Evolutionary conservation across 1,140 invertebrate species (phyloP), one percentile per base, ranked within the genome.

Genomic region (Drosophila mojavensis): DNA sequence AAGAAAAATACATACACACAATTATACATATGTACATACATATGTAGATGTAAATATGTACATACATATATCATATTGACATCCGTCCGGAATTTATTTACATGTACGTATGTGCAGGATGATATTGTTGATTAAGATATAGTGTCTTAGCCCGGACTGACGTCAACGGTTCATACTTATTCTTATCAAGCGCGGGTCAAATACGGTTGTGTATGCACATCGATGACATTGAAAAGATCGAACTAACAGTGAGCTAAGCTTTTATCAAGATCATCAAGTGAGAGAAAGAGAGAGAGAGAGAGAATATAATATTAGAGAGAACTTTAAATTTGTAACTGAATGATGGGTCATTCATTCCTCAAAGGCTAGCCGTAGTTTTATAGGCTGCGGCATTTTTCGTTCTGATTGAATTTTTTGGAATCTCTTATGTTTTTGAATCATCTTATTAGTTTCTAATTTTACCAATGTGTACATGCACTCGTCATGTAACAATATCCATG

Each of bases 81-180:
- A 30, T 30, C 28, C 28, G 4, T 5, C 5, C 28, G 4, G 28
- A 9, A 36, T 36, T 0, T 11, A 39, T 24, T 24, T 39, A 39
- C 3, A 36, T 36, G 9, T 36, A 39, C 4, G 11, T 39, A 13
- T 2, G 10, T 13, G 2, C 10, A 26, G 24, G 11, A 50, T 4
- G 11, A 28, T n/a, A 13, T 28, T 50, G 47, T 5, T 39, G 0
- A 7, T 33, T 33, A 9, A 33, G 1, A 39, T 33, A 39, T 39
- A 39, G 3, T 56, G n/a, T 41, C 11, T 2, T 3, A 47, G 20
- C 4, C 10, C 36, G 15, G 28, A 5, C 0, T 41, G 39, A 26
- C 48, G 66, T 54, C 66, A 69, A 69, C 13, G 54, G 66, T 50
- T 69, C 50, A 60, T 13, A 33, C 4, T 4, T 10, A 62, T 30